Evolutionary conservation across 2,888 invertebrate genomes (phyloP), one percentile per base, ranked within the genome.

Genomic region (Halictus ligatus): DNA sequence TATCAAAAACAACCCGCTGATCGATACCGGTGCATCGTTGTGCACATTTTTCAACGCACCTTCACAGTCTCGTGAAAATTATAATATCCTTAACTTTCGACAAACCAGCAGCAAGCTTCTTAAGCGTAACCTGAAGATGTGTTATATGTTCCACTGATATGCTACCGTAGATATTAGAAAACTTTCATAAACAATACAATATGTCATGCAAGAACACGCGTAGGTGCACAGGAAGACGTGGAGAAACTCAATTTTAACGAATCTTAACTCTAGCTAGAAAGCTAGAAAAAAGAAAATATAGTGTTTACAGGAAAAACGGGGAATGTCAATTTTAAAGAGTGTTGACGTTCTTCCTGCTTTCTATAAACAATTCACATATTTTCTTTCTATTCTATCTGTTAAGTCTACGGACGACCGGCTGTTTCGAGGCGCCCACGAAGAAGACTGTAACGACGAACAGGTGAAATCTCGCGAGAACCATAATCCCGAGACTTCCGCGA

Each of bases 1-100:
- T 69, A 48, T 2, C n/a, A 46, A 12, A 75, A 75, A 78, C n/a
- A 29, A 29, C 21, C 50, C 8, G 15, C 15, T 54, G 94, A 94
- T 94, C 93, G 92, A 93, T 92, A 93, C 87, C 35, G 5, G 35
- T 35, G 35, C 35, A 35, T 35, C 35, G 35, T 35, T 35, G 35
- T 35, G 35, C 35, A 5, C 35, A 35, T 4, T 35, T 85, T 85
- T 83, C 46, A 67, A 54, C 35, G 35, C 3, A 35, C 40, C 48
- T 43, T 35, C 1, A 8, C 3, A 40, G 35, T 21, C 12, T 10
- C 5, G 4, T 4, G 35, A 10, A 35, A 69, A 40, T 35, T 69
- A 35, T 10, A 64, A 64, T 12, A n/a, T 58, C n/a, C n/a, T 58
- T 12, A 58, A 58, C 12, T 5, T 1, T n/a, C 4, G 5, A 58